Evolutionary conservation across 2,113 vertebrate species (phyloP).

Genomic region (Actinemys pallida): DNA sequence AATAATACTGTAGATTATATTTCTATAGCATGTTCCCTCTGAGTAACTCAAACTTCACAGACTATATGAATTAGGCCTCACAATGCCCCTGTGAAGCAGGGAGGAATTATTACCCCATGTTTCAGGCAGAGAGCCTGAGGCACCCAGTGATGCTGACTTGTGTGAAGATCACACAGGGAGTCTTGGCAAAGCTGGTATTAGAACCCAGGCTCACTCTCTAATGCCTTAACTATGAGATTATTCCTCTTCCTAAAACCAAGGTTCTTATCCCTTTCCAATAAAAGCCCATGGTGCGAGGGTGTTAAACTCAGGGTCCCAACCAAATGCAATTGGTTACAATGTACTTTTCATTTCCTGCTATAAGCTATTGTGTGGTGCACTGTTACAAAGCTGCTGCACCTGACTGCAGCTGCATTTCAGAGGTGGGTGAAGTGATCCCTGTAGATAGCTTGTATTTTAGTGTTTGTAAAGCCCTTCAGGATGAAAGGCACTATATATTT

Average conservation of each 20-base stretch:
- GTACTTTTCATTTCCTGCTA: not conserved
- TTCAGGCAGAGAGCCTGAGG: not conserved
- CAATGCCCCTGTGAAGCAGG: not conserved
- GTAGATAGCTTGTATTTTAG: not conserved
- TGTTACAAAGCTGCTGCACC: not conserved
- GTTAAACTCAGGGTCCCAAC: not conserved
- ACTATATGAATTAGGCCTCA: not conserved
- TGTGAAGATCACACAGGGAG: not conserved
- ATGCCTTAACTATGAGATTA: not conserved
- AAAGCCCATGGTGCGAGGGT: not conserved
- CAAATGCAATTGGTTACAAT: not conserved
- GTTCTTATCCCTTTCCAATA: not conserved
- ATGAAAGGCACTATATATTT: not conserved
- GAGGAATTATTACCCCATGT: not conserved
- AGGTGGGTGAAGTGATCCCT: not conserved
- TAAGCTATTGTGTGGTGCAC: not conserved
- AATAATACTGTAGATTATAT: slow-evolving; percentile 10
- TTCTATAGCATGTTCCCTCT: not conserved
- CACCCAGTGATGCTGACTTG: not conserved
- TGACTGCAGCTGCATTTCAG: not conserved
- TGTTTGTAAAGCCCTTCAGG: not conserved
- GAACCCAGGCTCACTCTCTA: not conserved
- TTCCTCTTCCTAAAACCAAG: not conserved
- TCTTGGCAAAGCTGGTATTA: not conserved
- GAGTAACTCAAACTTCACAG: slow-evolving; percentile 12